A percentile compares a stretch with the other conserved stretches of the same genome.
Conservation (phyloP, 2,797 vertebrate species). For the Esox masquinongy region DNA sequence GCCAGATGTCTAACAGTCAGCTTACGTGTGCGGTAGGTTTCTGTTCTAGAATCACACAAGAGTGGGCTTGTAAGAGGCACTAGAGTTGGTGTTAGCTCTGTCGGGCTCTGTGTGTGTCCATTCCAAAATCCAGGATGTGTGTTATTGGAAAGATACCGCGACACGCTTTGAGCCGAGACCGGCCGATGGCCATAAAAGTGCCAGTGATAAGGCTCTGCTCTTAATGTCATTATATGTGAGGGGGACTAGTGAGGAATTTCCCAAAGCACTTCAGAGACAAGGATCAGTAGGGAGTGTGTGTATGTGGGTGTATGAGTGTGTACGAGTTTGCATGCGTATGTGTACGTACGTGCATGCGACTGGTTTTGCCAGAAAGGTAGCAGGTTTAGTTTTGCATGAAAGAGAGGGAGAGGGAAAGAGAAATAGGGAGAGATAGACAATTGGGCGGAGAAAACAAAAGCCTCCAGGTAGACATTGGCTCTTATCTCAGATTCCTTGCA, state of each 20-base stretch:
- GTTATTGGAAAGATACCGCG: slow-evolving; percentile 32
- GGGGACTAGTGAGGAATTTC: slow-evolving; percentile 64
- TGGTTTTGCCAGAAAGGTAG: slow-evolving; percentile 57
- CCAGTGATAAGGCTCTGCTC: slow-evolving; percentile 55
- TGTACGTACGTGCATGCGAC: slow-evolving; percentile 39
- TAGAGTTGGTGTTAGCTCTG: background rate
- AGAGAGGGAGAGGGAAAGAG: slow-evolving; percentile 29
- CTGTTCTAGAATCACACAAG: too few species aligned
- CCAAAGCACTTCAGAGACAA: slow-evolving; percentile 67
- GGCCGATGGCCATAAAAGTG: slow-evolving; percentile 38
- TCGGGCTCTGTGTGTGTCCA: background rate
- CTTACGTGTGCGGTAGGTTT: slow-evolving; percentile 8
- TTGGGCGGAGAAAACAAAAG: slow-evolving; percentile 17
- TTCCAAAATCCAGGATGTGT: slow-evolving; percentile 11
- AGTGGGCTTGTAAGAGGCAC: background rate
- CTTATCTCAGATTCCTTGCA: background rate
- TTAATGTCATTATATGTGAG: slow-evolving; percentile 54
- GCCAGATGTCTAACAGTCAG: slow-evolving; percentile 5
- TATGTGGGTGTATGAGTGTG: background rate
- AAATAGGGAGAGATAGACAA: slow-evolving; percentile 17
- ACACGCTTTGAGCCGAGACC: slow-evolving; percentile 11
- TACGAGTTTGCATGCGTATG: background rate
- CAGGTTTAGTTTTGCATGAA: slow-evolving; percentile 77
- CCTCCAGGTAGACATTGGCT: background rate
- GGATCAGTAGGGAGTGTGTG: slow-evolving; percentile 71